A percentile compares a stretch with the other conserved stretches of the same genome.
These are phyloP conservation scores for Drosophila tani DNA, from an alignment of 1,140 invertebrate genomes.

Conservation along the genomic window DNA sequence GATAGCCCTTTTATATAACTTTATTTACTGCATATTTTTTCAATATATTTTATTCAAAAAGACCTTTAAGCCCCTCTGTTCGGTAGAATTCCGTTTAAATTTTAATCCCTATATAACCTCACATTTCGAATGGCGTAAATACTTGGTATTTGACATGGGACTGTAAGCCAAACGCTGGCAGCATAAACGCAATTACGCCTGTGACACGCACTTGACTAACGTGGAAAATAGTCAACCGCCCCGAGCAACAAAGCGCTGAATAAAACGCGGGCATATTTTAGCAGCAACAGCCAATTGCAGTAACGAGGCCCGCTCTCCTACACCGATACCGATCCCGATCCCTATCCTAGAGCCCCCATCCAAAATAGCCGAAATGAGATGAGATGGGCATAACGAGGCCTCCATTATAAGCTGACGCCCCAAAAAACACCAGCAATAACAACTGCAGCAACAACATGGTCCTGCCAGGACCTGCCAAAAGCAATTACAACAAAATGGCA, in stretches of 20 bases:
- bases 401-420: conserved; percentile 23
- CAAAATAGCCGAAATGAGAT: conserved; percentile 30
- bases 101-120: no score
- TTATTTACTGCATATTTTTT: no score
- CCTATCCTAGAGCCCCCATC: conserved; percentile 15
- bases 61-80: not conserved
- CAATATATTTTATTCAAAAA: not conserved
- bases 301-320: conserved; percentile 15
- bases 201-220: conserved; percentile 18
- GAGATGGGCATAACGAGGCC: conserved; percentile 28
- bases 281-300: conserved; percentile 65
- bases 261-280: conserved; percentile 70
- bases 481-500: conserved; percentile 72
- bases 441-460: conserved; percentile 10
- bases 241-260: conserved; percentile 48
- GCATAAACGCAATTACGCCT: conserved; percentile 10
- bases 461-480: conserved; percentile 35
- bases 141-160: conserved; percentile 1
- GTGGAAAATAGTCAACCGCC: conserved; percentile 3
- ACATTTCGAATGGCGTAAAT: not conserved
- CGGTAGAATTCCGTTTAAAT: not conserved
- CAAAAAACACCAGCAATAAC: conserved; percentile 32
- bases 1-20: no score
- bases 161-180: not conserved
- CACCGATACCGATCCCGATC: conserved; percentile 5